Base-by-base conservation (phyloP, 2,888 invertebrate genomes). In the Papilio demoleus region DNA sequence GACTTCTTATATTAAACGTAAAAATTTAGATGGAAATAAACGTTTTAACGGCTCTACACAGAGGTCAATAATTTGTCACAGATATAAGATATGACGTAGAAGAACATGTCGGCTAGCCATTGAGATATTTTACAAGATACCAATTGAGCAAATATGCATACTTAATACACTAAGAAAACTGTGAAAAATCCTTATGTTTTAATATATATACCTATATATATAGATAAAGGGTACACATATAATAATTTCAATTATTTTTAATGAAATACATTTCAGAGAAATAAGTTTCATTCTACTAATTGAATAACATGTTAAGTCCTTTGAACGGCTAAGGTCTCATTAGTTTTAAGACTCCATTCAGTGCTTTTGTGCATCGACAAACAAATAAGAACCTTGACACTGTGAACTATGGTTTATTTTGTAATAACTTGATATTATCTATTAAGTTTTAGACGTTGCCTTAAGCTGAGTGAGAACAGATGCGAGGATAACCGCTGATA, bases 361-460 rank as follows among this genome's bases (percentile, higher is more conserved):
- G 12, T 59, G 59, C 19, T 19, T 38, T 59, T 14, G 12, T 5
- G 34, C 2, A 19, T 1, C n/a, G 19, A 22, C 36, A 22, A 34
- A 38, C 14, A 12, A 59, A 36, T 2, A 14, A 8, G 4, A 36
- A 36, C 36, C 36, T 36, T 22, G 22, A 11, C 8, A 0, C 11
- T 36, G 12, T 22, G 11, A 19, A 5, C 0, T 19, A 59, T 6
- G 12, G 19, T 59, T 0, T 36, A 59, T 36, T 59, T 59, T 36
- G 1, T 19, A 59, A 36, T 58, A 19, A 19, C 36, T 12, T 19
- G 5, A 58, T 9, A 22, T 12, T 34, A 38, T 59, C 36, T 59
- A 59, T 59, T 59, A 59, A 36, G 59, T 59, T 59, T 59, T 2
- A 53, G 53, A 53, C 50, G 12, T 19, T 17, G 56, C 19, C 17